Conservation (phyloP, 1,140 invertebrate genomes). For the Zaprionus davidi region DNA sequence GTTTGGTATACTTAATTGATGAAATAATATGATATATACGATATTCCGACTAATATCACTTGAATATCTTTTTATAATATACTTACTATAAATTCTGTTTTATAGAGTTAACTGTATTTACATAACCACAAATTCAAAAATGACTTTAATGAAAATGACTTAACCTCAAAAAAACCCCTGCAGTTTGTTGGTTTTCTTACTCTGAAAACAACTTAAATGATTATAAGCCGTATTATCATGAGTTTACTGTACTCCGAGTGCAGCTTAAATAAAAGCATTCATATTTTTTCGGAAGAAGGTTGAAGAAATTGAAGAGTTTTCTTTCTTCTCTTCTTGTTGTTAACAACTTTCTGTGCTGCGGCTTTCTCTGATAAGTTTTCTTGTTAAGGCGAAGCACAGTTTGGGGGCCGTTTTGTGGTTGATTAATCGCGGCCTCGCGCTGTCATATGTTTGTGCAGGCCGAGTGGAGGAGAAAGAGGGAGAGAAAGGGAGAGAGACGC, state of each 20-base stretch:
- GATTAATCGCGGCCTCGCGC: constrained; percentile 38
- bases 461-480: background rate
- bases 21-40: no score
- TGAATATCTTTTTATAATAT: no score
- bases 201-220: no score
- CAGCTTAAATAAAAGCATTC: background rate
- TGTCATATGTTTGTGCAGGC: constrained; percentile 33
- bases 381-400: background rate
- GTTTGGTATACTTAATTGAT: no score
- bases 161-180: no score
- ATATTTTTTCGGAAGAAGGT: background rate
- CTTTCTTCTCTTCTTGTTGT: background rate
- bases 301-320: background rate
- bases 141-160: no score
- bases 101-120: no score
- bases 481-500: background rate
- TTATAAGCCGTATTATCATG: background rate
- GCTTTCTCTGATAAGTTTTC: background rate
- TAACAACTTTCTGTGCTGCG: background rate
- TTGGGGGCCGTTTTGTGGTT: constrained; percentile 11
- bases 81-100: no score
- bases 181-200: no score
- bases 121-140: no score
- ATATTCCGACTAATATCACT: no score
- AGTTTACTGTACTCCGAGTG: background rate